Conservation (phyloP, 1,140 invertebrate genomes). For the Plodia interpunctella region DNA sequence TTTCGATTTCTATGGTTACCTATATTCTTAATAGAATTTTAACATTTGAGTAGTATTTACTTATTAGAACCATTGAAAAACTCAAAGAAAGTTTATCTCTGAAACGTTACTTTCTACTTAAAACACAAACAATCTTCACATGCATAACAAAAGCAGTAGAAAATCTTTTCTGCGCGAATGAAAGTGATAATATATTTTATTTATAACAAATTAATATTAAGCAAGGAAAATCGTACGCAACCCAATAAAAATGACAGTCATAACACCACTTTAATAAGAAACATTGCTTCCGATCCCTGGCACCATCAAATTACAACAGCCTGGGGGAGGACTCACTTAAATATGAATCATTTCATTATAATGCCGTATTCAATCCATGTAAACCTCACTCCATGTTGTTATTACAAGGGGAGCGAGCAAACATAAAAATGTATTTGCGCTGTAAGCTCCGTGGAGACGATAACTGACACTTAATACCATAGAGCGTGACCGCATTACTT, state of each 20-base stretch:
- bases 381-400: conserved; percentile 74
- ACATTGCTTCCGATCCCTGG: conserved; percentile 66
- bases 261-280: conserved; percentile 73
- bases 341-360: conserved; percentile 78
- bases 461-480: conserved; percentile 77
- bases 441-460: conserved; percentile 70
- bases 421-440: conserved; percentile 69
- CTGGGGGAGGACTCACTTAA: conserved; percentile 72
- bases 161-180: neutral
- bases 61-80: neutral
- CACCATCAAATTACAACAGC: conserved; percentile 66
- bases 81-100: no score
- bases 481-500: conserved; percentile 75
- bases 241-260: conserved; percentile 55
- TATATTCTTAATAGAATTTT: no score
- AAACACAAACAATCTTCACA: neutral
- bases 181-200: neutral
- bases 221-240: conserved; percentile 24
- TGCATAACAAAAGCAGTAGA: neutral
- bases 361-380: conserved; percentile 75
- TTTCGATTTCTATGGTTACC: no score
- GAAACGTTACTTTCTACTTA: no score
- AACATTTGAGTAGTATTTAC: no score
- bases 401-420: conserved; percentile 66
- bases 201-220: conserved; percentile 13